phyloP scores from a whole-genome alignment of 37 sponge, comb jelly and placozoan species.

The Axinella damicornis region DNA sequence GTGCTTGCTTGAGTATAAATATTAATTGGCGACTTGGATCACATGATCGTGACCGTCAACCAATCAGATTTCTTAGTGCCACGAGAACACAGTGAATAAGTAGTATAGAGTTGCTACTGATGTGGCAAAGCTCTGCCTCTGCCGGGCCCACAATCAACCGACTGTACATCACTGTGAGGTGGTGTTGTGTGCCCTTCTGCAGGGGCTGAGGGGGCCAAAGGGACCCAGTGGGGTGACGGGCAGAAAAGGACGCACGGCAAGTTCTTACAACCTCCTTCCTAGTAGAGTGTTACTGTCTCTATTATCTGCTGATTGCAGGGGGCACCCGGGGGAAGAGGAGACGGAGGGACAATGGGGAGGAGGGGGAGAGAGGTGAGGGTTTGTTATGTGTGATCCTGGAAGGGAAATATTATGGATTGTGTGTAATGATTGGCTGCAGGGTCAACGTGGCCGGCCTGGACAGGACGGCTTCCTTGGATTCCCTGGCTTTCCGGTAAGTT shows the following conservation, averaged over 20 bases:
- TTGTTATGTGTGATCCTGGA: not conserved
- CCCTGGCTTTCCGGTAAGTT: not conserved
- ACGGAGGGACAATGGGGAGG: not conserved
- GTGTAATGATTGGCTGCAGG: not conserved
- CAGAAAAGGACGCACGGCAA: conserved; percentile 8
- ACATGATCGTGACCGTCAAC: too few species aligned
- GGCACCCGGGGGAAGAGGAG: not conserved
- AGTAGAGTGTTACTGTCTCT: not conserved
- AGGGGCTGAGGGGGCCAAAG: conserved; percentile 28
- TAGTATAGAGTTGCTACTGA: too few species aligned
- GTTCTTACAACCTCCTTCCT: not conserved
- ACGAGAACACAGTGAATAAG: too few species aligned
- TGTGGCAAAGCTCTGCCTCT: too few species aligned
- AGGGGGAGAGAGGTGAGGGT: not conserved
- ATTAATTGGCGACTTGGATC: too few species aligned
- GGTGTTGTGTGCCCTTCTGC: not conserved
- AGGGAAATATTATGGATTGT: too few species aligned
- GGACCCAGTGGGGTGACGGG: conserved; percentile 24
- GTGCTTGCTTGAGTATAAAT: too few species aligned
- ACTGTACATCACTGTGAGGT: too few species aligned
- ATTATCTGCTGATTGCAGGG: not conserved
- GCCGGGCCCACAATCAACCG: too few species aligned
- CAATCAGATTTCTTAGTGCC: too few species aligned
- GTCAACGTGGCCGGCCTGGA: conserved; percentile 32
- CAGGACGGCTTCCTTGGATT: conserved; percentile 20